phyloP scores from a whole-genome alignment of 1,140 invertebrate genomes.

The Euwallacea fornicatus region DNA sequence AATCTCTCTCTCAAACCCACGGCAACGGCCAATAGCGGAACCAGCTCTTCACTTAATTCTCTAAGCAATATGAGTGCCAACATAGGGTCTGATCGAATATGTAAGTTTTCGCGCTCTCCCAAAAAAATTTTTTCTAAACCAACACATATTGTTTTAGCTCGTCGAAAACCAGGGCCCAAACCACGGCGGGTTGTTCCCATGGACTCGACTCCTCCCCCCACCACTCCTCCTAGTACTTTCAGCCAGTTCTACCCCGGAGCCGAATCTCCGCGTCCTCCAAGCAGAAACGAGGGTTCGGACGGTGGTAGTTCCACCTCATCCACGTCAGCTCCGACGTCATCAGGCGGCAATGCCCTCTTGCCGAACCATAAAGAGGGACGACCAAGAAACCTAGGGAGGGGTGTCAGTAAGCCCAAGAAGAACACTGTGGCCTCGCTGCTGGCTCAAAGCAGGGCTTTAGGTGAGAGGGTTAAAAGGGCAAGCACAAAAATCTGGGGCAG shows the following conservation, averaged over 20 bases:
- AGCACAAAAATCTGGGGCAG: too few species aligned
- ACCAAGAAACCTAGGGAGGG: slow-evolving; percentile 78
- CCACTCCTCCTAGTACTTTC: slow-evolving; percentile 58
- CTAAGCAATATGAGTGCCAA: slow-evolving; percentile 59
- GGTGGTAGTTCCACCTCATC: slow-evolving; percentile 66
- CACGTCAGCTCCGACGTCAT: slow-evolving; percentile 35
- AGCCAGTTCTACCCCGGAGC: slow-evolving; percentile 60
- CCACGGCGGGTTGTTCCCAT: slow-evolving; percentile 67
- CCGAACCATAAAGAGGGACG: slow-evolving; percentile 68
- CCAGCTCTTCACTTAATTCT: slow-evolving; percentile 59
- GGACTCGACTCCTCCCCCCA: slow-evolving; percentile 52
- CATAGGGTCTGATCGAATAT: slow-evolving; percentile 58
- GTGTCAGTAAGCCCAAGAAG: slow-evolving; percentile 86
- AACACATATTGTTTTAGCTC: slow-evolving; percentile 54
- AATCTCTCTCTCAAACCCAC: slow-evolving; percentile 79
- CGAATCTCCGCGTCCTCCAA: slow-evolving; percentile 62
- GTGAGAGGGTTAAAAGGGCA: slow-evolving; percentile 43
- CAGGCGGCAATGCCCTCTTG: slow-evolving; percentile 35
- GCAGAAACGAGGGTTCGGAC: slow-evolving; percentile 51
- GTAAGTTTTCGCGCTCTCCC: slow-evolving; percentile 43
- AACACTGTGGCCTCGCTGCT: slow-evolving; percentile 86
- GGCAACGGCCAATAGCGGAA: slow-evolving; percentile 53
- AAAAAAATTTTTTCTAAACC: neutral
- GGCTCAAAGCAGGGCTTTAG: slow-evolving; percentile 79
- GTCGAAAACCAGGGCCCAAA: slow-evolving; percentile 72